These are phyloP conservation scores for Diadumene lineata DNA, from an alignment of 92 coral and sea anemone species.

Conservation along the genomic window DNA sequence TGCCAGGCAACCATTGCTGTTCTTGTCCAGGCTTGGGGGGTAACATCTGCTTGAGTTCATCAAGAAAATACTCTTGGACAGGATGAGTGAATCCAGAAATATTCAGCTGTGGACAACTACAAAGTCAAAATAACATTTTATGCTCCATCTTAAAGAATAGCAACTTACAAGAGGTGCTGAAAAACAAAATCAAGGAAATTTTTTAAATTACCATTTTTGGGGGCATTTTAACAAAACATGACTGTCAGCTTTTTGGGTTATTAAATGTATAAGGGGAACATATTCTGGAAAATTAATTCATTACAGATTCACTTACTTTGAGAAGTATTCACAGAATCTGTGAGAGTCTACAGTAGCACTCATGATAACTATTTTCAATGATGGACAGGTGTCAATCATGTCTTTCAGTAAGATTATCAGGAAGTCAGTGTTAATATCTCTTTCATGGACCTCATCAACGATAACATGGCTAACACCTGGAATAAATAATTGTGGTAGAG, in stretches of 20 bases:
- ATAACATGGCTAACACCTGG: slow-evolving; percentile 94
- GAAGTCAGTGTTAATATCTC: slow-evolving; percentile 95
- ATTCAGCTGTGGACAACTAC: slow-evolving; percentile 76
- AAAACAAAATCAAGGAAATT: too few species aligned
- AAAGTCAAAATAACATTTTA: slow-evolving; percentile 9
- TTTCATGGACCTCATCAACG: slow-evolving; percentile 95
- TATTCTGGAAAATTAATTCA: too few species aligned
- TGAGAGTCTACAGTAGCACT: slow-evolving; percentile 96
- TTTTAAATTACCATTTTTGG: too few species aligned
- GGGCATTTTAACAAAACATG: too few species aligned
- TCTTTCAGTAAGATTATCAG: slow-evolving; percentile 78
- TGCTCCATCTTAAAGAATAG: too few species aligned
- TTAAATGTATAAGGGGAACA: too few species aligned
- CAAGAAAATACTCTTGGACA: slow-evolving; percentile 77
- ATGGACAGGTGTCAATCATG: slow-evolving; percentile 50
- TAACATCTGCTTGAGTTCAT: slow-evolving; percentile 66
- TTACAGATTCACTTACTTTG: slow-evolving; percentile 50
- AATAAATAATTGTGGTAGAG: background rate
- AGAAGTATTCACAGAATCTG: slow-evolving; percentile 76
- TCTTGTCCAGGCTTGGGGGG: slow-evolving; percentile 35
- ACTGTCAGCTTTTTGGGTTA: too few species aligned
- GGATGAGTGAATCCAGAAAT: slow-evolving; percentile 90
- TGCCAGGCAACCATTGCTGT: slow-evolving; percentile 44
- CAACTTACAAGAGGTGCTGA: too few species aligned
- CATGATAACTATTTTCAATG: slow-evolving; percentile 78